These are phyloP conservation scores for Phaenicophaeus curvirostris DNA, from an alignment of 2,797 vertebrate genomes.

Conservation along the genomic window DNA sequence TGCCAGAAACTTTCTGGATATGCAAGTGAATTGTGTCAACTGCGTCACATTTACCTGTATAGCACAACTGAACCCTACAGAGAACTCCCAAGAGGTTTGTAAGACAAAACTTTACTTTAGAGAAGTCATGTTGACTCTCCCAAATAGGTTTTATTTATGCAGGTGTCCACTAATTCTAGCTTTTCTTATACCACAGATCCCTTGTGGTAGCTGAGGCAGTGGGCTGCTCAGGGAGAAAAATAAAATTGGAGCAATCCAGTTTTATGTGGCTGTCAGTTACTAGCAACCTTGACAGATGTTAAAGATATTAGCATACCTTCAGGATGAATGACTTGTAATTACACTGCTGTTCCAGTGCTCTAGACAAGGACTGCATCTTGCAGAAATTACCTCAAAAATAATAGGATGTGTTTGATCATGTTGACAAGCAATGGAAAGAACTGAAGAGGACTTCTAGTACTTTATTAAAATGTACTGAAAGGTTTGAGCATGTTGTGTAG, in stretches of 20 bases:
- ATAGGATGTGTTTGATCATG: not conserved
- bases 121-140: not conserved
- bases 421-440: not conserved
- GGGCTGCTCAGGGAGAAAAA: not conserved
- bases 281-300: not conserved
- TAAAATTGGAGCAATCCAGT: not conserved
- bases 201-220: not conserved
- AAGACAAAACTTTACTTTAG: not conserved
- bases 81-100: not conserved
- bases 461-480: slow-evolving; percentile 51
- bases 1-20: not conserved
- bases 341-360: not conserved
- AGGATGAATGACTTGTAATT: not conserved
- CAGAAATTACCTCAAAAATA: not conserved
- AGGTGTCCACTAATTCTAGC: slow-evolving; percentile 46
- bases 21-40: not conserved
- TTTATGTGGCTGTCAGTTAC: not conserved
- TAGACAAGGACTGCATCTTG: not conserved
- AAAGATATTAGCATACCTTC: not conserved
- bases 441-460: not conserved
- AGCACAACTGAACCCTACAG: not conserved
- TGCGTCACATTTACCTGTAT: not conserved
- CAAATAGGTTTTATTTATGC: slow-evolving; percentile 43
- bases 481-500: not conserved
- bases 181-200: slow-evolving; percentile 21